phyloP scores from a whole-genome alignment of 1,140 invertebrate genomes.

The Brachionus calyciflorus region DNA sequence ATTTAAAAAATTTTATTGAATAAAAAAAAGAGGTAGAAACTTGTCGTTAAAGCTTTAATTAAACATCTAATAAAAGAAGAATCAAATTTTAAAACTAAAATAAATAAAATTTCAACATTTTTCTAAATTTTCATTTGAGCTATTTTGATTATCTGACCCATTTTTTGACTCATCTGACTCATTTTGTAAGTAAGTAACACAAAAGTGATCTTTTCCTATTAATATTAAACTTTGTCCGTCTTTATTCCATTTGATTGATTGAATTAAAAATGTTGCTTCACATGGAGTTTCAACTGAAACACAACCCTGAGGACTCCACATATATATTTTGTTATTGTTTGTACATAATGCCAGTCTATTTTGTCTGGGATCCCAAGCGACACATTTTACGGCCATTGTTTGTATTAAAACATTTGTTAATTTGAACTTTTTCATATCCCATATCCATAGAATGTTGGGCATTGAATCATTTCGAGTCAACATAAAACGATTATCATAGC shows the following conservation, averaged over 20 bases:
- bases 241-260: slow-evolving; percentile 55
- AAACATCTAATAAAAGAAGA: neutral
- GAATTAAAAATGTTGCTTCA: slow-evolving; percentile 57
- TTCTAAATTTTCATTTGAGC: slow-evolving; percentile 12
- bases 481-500: slow-evolving; percentile 58
- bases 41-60: neutral
- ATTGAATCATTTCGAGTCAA: slow-evolving; percentile 59
- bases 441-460: slow-evolving; percentile 59
- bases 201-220: slow-evolving; percentile 57
- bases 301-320: slow-evolving; percentile 59
- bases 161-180: slow-evolving; percentile 19
- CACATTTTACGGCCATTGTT: slow-evolving; percentile 56
- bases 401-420: slow-evolving; percentile 55
- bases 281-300: slow-evolving; percentile 58
- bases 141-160: slow-evolving; percentile 18
- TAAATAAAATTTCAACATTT: too few relatives aligned
- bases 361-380: slow-evolving; percentile 57
- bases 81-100: too few relatives aligned
- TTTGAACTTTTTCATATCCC: slow-evolving; percentile 55
- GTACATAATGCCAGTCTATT: slow-evolving; percentile 58
- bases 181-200: slow-evolving; percentile 50
- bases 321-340: slow-evolving; percentile 59
- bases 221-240: slow-evolving; percentile 55
- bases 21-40: slow-evolving; percentile 35
- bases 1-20: neutral